Conservation (phyloP, 1,140 invertebrate genomes). For the Acromyrmex charruanus region DNA sequence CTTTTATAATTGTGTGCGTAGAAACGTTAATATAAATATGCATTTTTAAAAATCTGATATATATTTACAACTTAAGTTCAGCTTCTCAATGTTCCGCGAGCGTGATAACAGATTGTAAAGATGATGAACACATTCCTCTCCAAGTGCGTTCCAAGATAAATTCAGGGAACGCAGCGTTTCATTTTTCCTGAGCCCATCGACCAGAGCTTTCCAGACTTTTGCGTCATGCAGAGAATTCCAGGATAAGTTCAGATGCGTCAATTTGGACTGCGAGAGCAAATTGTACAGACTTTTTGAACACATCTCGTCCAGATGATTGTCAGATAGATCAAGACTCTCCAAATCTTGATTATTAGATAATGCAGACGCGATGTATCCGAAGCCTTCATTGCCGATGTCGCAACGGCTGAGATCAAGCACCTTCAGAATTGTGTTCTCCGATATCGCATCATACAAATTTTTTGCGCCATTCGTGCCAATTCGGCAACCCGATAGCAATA, state of each 20-base stretch:
- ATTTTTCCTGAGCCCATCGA: conserved; percentile 77
- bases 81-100: conserved; percentile 64
- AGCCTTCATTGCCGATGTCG: conserved; percentile 83
- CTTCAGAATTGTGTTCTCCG: conserved; percentile 71
- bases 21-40: background rate
- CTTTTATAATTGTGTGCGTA: background rate
- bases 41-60: background rate
- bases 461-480: conserved; percentile 81
- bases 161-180: conserved; percentile 75
- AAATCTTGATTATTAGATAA: conserved; percentile 75
- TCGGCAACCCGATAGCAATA: conserved; percentile 84
- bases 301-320: conserved; percentile 81
- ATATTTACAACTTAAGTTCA: conserved; percentile 79
- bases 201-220: conserved; percentile 78
- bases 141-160: conserved; percentile 84
- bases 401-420: conserved; percentile 85
- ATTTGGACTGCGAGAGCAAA: conserved; percentile 76
- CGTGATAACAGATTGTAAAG: conserved; percentile 72
- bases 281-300: conserved; percentile 74
- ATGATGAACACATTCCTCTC: conserved; percentile 64
- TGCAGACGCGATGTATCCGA: conserved; percentile 78
- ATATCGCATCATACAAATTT: conserved; percentile 80
- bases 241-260: conserved; percentile 84
- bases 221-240: conserved; percentile 83
- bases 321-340: conserved; percentile 80